phyloP scores from a whole-genome alignment of 2,888 invertebrate genomes.

The Agrilus cyanescens region DNA sequence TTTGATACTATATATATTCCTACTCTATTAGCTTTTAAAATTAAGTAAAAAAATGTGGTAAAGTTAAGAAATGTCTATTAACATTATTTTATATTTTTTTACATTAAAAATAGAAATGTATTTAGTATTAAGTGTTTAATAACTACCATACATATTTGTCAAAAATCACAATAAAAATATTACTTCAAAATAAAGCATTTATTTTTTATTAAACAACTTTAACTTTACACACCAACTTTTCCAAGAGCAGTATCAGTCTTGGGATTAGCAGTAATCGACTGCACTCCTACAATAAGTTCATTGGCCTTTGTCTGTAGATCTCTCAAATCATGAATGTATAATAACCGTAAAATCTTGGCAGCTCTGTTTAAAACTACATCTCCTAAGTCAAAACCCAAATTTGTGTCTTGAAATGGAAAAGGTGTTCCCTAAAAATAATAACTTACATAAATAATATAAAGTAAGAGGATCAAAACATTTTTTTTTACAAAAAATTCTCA shows the following conservation, averaged over 20 bases:
- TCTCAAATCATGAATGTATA: slow-evolving; percentile 75
- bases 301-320: slow-evolving; percentile 88
- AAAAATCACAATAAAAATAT: not conserved
- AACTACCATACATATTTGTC: not conserved
- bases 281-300: slow-evolving; percentile 85
- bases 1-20: too few relatives aligned
- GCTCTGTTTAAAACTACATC: slow-evolving; percentile 57
- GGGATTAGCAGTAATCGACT: slow-evolving; percentile 89
- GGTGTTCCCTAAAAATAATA: slow-evolving; percentile 47
- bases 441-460: not conserved
- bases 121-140: not conserved
- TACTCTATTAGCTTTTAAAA: too few relatives aligned
- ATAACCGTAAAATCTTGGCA: slow-evolving; percentile 63
- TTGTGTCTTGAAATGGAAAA: slow-evolving; percentile 55
- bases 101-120: not conserved
- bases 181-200: slow-evolving; percentile 1
- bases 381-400: slow-evolving; percentile 53
- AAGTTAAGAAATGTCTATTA: too few relatives aligned
- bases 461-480: too few relatives aligned
- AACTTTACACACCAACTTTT: slow-evolving; percentile 64
- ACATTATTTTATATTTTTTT: not conserved
- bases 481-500: too few relatives aligned
- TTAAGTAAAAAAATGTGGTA: too few relatives aligned
- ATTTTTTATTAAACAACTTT: slow-evolving; percentile 1
- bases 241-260: slow-evolving; percentile 92